Percentiles rank a stretch among this genome's conserved stretches.
phyloP scores from a whole-genome alignment of 2,113 vertebrate species.

The Glaucidium brasilianum region DNA sequence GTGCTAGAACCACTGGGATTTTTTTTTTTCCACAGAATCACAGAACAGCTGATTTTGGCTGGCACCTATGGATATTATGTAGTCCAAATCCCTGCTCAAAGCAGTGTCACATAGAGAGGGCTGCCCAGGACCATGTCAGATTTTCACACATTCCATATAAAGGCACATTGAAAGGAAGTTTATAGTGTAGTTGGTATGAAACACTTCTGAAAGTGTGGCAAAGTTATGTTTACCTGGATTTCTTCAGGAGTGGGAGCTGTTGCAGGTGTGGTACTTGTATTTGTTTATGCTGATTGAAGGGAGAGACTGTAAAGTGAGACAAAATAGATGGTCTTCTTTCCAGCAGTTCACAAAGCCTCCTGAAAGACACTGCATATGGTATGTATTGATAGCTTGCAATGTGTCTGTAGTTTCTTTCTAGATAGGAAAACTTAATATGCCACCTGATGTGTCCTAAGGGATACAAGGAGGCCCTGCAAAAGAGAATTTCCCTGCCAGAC shows the following conservation, averaged over 20 bases:
- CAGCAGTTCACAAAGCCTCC: not conserved
- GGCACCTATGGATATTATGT: not conserved
- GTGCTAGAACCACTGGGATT: not conserved
- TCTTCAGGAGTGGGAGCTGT: not conserved
- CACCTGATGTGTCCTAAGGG: not conserved
- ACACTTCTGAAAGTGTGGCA: not conserved
- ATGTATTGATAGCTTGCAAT: not conserved
- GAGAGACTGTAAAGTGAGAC: not conserved
- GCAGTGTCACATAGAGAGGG: not conserved
- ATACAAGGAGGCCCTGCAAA: not conserved
- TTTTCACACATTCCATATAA: not conserved
- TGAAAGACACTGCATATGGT: not conserved
- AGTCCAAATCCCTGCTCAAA: not conserved
- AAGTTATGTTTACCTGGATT: not conserved
- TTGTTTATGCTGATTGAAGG: not conserved
- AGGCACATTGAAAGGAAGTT: not conserved
- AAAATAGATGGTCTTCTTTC: not conserved
- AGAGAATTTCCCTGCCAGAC: not conserved
- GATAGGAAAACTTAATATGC: not conserved
- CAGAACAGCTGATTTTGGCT: not conserved
- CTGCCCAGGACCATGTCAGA: not conserved
- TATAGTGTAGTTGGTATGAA: not conserved
- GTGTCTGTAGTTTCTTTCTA: not conserved
- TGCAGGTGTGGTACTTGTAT: not conserved
- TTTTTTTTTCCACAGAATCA: not conserved